These are phyloP conservation scores for Silurus glanis DNA, from an alignment of 2,113 vertebrate species.

Conservation along the genomic window DNA sequence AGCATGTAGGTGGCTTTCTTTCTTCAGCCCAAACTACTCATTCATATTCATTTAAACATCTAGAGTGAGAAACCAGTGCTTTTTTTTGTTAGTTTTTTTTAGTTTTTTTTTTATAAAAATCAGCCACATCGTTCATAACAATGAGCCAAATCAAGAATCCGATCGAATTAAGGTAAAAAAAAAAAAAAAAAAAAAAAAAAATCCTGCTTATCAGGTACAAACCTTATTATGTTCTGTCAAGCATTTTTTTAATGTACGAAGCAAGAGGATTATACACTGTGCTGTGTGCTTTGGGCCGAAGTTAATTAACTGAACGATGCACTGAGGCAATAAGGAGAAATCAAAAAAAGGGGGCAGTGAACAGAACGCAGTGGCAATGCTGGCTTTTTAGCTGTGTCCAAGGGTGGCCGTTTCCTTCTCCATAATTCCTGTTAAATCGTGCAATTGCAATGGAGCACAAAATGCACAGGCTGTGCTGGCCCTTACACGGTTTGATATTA, in stretches of 20 bases:
- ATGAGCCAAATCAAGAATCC: not conserved
- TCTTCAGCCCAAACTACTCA: slow-evolving; percentile 19
- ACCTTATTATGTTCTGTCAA: not conserved
- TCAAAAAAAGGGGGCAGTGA: slow-evolving; percentile 60
- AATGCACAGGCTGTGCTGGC: slow-evolving; percentile 64
- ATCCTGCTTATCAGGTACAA: slow-evolving; percentile 2
- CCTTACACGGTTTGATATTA: slow-evolving; percentile 77
- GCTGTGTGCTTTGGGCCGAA: slow-evolving; percentile 54
- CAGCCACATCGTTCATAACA: not conserved
- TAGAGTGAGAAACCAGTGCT: not conserved
- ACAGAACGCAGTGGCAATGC: slow-evolving; percentile 62
- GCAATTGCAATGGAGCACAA: slow-evolving; percentile 68
- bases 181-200: not conserved
- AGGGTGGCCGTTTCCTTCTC: slow-evolving; percentile 68
- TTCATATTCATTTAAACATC: not conserved
- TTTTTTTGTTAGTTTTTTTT: not conserved
- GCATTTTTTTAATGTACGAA: slow-evolving; percentile 40
- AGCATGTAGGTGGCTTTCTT: slow-evolving; percentile 35
- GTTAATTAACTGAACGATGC: slow-evolving; percentile 69
- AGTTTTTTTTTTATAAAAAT: not conserved
- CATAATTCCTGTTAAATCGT: slow-evolving; percentile 69
- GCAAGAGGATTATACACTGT: slow-evolving; percentile 55
- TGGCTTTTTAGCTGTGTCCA: slow-evolving; percentile 68
- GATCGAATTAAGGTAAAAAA: not conserved
- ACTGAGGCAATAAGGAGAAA: slow-evolving; percentile 53